Evolutionary conservation across 2,797 vertebrate species (phyloP).

Genomic region (Adelosebastes latens): DNA sequence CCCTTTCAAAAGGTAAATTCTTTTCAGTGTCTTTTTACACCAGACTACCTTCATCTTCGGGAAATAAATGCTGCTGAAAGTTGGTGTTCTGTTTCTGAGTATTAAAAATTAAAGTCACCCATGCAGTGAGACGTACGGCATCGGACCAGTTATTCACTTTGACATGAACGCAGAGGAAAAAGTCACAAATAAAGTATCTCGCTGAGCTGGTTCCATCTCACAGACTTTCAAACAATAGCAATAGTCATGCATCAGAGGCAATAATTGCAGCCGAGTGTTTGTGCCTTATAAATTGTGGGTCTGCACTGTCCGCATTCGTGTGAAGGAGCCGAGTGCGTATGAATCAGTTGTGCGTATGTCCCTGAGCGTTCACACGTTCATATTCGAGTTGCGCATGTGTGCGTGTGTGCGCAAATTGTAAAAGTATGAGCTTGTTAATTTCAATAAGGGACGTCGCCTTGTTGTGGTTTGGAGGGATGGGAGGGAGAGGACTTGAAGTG

Average conservation of each 20-base stretch:
- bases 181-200: slow-evolving; percentile 53
- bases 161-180: slow-evolving; percentile 38
- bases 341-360: slow-evolving; percentile 38
- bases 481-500: slow-evolving; percentile 81
- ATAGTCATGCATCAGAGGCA: slow-evolving; percentile 73
- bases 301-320: slow-evolving; percentile 62
- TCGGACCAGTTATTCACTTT: slow-evolving; percentile 51
- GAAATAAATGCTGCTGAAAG: neutral
- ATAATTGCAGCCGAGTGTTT: slow-evolving; percentile 68
- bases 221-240: slow-evolving; percentile 73
- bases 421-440: slow-evolving; percentile 88
- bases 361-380: slow-evolving; percentile 58
- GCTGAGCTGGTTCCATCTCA: slow-evolving; percentile 63
- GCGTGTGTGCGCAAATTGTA: slow-evolving; percentile 80
- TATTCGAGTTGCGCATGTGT: slow-evolving; percentile 51
- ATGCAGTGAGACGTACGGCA: slow-evolving; percentile 12
- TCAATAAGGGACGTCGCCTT: slow-evolving; percentile 81
- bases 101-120: slow-evolving; percentile 27
- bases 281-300: slow-evolving; percentile 68
- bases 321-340: slow-evolving; percentile 43
- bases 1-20: neutral
- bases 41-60: neutral
- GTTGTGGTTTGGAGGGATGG: slow-evolving; percentile 82
- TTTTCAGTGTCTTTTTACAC: neutral
- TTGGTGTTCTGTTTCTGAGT: neutral